Percentiles rank a stretch among this genome's conserved stretches.
Conservation (phyloP, 2,888 invertebrate genomes). For the Heliconius ismenius region DNA sequence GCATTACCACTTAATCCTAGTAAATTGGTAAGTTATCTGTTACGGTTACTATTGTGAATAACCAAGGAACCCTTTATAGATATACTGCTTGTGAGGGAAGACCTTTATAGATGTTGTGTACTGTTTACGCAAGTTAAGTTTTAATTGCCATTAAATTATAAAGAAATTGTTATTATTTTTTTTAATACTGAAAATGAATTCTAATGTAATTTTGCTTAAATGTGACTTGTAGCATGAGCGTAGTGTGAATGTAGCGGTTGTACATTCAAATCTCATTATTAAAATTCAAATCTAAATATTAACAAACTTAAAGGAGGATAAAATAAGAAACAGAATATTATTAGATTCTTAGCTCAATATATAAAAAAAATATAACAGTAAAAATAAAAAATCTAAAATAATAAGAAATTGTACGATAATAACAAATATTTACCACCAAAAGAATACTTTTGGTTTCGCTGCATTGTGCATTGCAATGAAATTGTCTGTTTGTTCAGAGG, state of each 20-base stretch:
- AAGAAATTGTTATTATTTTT: neutral
- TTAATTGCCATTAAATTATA: neutral
- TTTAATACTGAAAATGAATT: neutral
- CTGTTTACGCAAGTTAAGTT: neutral
- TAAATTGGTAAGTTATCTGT: conserved; percentile 67
- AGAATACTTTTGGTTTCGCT: conserved; percentile 4
- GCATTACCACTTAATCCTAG: conserved; percentile 70
- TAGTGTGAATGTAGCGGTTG: too few relatives aligned
- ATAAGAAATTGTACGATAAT: neutral
- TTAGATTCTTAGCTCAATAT: neutral
- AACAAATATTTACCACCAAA: conserved; percentile 17
- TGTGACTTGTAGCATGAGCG: too few relatives aligned
- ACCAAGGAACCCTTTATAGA: conserved; percentile 10
- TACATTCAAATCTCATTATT: too few relatives aligned
- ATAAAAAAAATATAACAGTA: neutral
- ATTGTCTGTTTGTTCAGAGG: conserved; percentile 14
- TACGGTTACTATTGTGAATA: conserved; percentile 30
- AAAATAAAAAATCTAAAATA: conserved; percentile 7
- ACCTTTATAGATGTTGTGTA: neutral
- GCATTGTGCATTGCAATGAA: conserved; percentile 16
- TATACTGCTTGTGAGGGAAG: too few relatives aligned
- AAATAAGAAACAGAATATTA: neutral
- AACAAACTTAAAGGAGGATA: neutral
- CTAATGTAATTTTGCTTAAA: too few relatives aligned
- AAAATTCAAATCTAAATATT: neutral